Evolutionary conservation across 2,797 vertebrate genomes (phyloP).

Genomic region (Brotula barbata): DNA sequence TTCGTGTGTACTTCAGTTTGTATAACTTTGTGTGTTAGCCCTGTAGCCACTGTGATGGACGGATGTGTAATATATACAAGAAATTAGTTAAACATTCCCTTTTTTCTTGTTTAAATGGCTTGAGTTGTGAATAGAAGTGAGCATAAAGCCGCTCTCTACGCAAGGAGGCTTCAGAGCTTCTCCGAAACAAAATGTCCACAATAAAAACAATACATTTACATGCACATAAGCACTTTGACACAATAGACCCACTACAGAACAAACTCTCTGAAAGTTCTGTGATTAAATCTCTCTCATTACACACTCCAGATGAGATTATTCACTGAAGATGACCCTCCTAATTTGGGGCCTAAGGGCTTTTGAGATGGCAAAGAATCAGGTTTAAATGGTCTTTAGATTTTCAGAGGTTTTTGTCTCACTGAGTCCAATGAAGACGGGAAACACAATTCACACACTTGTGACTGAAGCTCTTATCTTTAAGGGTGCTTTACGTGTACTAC

Average conservation of each 20-base stretch:
- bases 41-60: too few relatives aligned
- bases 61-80: not conserved
- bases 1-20: too few relatives aligned
- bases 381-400: slow-evolving; percentile 43
- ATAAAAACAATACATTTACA: slow-evolving; percentile 53
- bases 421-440: slow-evolving; percentile 35
- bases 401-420: slow-evolving; percentile 58
- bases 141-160: slow-evolving; percentile 25
- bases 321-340: slow-evolving; percentile 40
- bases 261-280: slow-evolving; percentile 37
- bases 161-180: slow-evolving; percentile 14
- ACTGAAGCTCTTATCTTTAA: slow-evolving; percentile 50
- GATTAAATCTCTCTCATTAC: slow-evolving; percentile 54
- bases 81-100: not conserved
- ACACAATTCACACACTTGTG: slow-evolving; percentile 42
- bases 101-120: slow-evolving; percentile 11
- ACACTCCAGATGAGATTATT: slow-evolving; percentile 49
- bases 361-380: slow-evolving; percentile 33
- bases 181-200: slow-evolving; percentile 21
- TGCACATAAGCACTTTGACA: slow-evolving; percentile 28
- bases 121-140: slow-evolving; percentile 27
- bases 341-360: slow-evolving; percentile 44
- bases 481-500: slow-evolving; percentile 47
- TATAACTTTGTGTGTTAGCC: too few relatives aligned
- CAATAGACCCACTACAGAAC: slow-evolving; percentile 41